These are phyloP conservation scores for Plectropomus leopardus DNA, from an alignment of 2,113 vertebrate genomes.

Conservation along the genomic window DNA sequence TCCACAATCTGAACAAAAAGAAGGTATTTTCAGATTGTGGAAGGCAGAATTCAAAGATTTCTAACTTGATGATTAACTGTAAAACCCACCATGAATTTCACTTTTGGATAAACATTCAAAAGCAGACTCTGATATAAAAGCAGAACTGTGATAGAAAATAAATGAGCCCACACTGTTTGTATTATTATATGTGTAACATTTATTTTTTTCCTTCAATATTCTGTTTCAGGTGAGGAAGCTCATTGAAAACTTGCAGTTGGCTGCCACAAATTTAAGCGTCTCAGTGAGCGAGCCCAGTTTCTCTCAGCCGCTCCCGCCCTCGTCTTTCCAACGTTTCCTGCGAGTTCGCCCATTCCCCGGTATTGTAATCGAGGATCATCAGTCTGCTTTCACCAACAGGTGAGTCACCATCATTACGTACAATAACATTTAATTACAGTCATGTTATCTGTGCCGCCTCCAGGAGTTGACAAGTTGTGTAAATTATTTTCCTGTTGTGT, in stretches of 20 bases:
- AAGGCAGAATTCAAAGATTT: neutral
- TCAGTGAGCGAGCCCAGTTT: constrained; percentile 55
- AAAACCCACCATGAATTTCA: too few relatives aligned
- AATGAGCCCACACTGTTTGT: too few relatives aligned
- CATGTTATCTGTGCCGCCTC: neutral
- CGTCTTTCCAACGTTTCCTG: constrained; percentile 95
- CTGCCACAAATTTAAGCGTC: constrained; percentile 50
- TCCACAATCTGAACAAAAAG: too few relatives aligned
- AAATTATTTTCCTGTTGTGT: neutral
- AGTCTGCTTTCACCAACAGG: constrained; percentile 86
- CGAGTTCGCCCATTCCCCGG: constrained; percentile 88
- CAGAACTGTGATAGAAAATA: neutral
- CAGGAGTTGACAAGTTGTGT: neutral
- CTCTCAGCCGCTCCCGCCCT: constrained; percentile 91
- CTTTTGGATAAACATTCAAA: neutral
- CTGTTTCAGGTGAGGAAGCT: constrained; percentile 84
- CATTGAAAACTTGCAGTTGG: constrained; percentile 68
- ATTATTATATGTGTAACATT: neutral
- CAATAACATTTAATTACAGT: rapidly evolving
- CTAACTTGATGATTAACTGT: neutral
- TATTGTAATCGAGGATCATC: constrained; percentile 90
- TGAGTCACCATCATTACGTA: constrained; percentile 36
- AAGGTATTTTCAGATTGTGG: too few relatives aligned
- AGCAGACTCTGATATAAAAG: neutral
- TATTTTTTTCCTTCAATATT: neutral